Conservation (phyloP, 2,888 invertebrate genomes). For the Rhamnusium bicolor region DNA sequence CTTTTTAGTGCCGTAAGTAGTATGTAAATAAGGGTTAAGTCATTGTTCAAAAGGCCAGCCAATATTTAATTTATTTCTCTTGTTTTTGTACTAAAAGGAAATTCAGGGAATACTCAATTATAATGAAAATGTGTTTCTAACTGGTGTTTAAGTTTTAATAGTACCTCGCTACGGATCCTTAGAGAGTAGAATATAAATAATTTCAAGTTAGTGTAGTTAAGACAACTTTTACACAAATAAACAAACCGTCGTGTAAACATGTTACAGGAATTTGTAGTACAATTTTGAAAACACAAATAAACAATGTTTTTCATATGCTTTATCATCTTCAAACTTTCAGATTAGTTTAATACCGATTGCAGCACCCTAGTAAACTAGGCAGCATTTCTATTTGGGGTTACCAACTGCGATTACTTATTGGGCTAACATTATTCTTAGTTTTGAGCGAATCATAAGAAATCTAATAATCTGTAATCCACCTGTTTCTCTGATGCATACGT, state of each 20-base stretch:
- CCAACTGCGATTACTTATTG: too few species aligned
- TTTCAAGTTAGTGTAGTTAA: neutral
- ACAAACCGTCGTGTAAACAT: neutral
- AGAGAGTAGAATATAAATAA: neutral
- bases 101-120: neutral
- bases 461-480: too few species aligned
- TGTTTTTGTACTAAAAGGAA: neutral
- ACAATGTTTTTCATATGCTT: too few species aligned
- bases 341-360: too few species aligned
- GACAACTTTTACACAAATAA: neutral
- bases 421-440: too few species aligned
- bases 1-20: neutral
- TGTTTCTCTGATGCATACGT: too few species aligned
- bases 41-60: neutral
- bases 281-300: too few species aligned
- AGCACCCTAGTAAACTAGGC: too few species aligned
- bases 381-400: too few species aligned
- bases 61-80: neutral
- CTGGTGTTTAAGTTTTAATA: neutral
- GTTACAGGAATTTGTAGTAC: neutral
- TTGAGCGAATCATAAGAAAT: too few species aligned
- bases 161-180: neutral
- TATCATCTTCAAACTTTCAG: too few species aligned
- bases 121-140: neutral
- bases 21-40: neutral